These are phyloP conservation scores for Ornithoptera priamus DNA, from an alignment of 2,888 invertebrate genomes.

Conservation along the genomic window DNA sequence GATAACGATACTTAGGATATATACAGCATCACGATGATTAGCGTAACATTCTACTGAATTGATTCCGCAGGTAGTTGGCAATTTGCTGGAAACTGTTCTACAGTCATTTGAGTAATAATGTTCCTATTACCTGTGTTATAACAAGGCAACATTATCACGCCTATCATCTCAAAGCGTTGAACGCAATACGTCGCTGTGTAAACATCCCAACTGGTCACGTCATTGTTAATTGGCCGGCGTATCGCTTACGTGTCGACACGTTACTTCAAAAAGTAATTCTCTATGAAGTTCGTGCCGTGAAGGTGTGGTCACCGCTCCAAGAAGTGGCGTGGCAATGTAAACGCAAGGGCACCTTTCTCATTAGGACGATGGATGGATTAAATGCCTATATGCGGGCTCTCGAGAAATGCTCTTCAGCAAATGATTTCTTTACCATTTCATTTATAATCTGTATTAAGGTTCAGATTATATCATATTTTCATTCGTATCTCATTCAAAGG, in stretches of 20 bases:
- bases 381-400: constrained; percentile 16
- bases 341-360: constrained; percentile 16
- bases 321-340: constrained; percentile 14
- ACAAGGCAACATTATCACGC: no score
- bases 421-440: constrained; percentile 13
- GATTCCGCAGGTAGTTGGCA: no score
- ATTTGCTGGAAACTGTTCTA: no score
- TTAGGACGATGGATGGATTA: constrained; percentile 19
- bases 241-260: neutral
- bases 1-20: no score
- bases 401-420: constrained; percentile 3
- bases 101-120: no score
- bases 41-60: no score
- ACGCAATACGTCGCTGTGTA: neutral
- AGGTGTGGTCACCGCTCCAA: neutral
- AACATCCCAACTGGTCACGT: neutral
- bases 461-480: constrained; percentile 6
- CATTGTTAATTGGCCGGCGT: neutral
- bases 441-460: constrained; percentile 17
- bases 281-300: neutral
- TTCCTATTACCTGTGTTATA: no score
- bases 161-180: neutral
- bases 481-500: neutral
- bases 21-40: no score
- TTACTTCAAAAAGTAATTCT: neutral